A percentile compares a stretch with the other conserved stretches of the same genome.
Evolutionary conservation across 2,888 invertebrate genomes (phyloP).

Genomic region (Periphyllus acericola): DNA sequence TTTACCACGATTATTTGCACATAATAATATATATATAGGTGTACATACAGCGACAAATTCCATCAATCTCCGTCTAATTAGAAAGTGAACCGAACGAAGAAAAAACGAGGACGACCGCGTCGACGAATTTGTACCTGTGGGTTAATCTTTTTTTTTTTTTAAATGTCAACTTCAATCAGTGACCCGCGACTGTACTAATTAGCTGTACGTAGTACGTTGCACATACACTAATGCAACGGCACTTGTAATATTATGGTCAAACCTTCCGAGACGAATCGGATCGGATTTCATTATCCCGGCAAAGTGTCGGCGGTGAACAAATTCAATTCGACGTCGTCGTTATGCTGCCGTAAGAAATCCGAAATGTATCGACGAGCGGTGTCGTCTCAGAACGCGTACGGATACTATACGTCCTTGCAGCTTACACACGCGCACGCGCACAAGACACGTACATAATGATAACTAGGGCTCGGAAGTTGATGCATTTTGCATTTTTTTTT

Average conservation of each 20-base stretch:
- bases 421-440: background rate
- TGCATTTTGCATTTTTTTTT: too few species aligned
- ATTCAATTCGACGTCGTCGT: slow-evolving; percentile 12
- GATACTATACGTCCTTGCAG: background rate
- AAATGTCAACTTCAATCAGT: background rate
- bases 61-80: background rate
- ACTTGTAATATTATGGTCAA: background rate
- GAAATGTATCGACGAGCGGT: background rate
- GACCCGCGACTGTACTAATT: too few species aligned
- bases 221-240: background rate
- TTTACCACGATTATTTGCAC: too few species aligned
- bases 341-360: background rate
- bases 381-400: background rate
- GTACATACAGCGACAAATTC: background rate
- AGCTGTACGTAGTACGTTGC: background rate
- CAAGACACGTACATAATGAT: too few species aligned
- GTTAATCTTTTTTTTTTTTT: background rate
- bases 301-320: background rate
- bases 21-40: background rate
- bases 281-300: background rate
- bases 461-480: too few species aligned
- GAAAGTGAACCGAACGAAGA: background rate
- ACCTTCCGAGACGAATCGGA: background rate
- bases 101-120: background rate
- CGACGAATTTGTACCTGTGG: background rate